Evolutionary conservation across 92 coral and sea anemone species (phyloP), one percentile per base, ranked within the genome.

Genomic region (Blastomussa wellsi): DNA sequence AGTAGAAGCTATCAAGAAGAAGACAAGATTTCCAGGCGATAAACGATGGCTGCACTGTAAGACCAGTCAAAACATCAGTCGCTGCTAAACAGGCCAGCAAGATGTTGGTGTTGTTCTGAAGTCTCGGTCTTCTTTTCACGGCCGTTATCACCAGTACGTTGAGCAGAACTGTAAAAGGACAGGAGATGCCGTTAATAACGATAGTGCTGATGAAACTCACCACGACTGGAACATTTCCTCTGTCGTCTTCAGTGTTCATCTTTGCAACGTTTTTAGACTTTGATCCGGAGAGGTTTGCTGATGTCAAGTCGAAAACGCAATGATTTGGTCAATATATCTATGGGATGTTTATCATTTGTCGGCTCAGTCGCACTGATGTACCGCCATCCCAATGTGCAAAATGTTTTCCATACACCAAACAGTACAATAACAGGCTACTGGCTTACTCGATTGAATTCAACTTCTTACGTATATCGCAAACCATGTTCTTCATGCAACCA

Each of bases 81-180:
- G 22, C 69, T 42, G 81, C 81, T 55, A 77, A 55, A 77, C 81
- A 77, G 20, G 78, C 36, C 55, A 73, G 55, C 36, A 39, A 39
- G 55, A 39, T 26, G 37, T 39, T 39, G 32, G 53, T 11, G 31
- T 73, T 41, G 7, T 16, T 73, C 31, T 44, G 53, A 19, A 39
- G 78, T 73, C 55, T 41, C 22, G 55, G 55, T 22, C 51, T 72
- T 38, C 28, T 38, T 22, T 72, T 37, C 1, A 72, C 77, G 24
- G 77, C 77, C 51, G 22, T 73, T 24, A 39, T 42, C 53, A n/a
- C 53, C 35, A 73, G 29, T 49, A 42, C 35, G 78, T 73, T 73
- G 3, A 20, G 53, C 53, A 20, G 78, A n/a, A n/a, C 52, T 39
- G 78, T 39, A 22, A 29, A 41, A 11, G 78, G 78, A 44, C 53